Base-by-base conservation (phyloP, 30 jellyfish, hydroid and myxozoan species). In the Hydractinia echinata region DNA sequence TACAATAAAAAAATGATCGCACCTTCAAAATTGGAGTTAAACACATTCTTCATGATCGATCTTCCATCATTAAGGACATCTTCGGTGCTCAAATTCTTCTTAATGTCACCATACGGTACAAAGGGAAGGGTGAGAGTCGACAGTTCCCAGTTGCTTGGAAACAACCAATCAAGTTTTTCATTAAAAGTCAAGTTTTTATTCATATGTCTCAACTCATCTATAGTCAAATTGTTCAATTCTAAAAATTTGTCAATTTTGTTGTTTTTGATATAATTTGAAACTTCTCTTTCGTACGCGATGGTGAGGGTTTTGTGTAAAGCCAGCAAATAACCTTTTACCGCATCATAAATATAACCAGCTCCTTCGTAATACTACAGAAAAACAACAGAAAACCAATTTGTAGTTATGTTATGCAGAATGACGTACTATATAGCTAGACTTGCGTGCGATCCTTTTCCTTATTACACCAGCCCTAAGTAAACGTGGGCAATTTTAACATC, bases 311-410 rank as follows among this genome's bases (percentile, higher is more conserved):
- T 53, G 16, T 62, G 85, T 54, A 83, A 19, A 0, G 83, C 89
- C 39, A 18, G 55, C 4, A 84, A 81, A 68, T 82, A 88, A 13
- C 88, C 85, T 51, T 21, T 44, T 48, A 88, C 89, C 5, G 96
- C 94, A 73, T 88, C 96, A 61, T 88, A 81, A 51, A 79, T 76
- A 84, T 88, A 88, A 62, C 77, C 73, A 6, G 93, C 89, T 4
- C 54, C 76, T n/a, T 72, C 79, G 8, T 68, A 84, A 51, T 77
- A 53, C 89, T 86, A 55, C 16, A 53, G 18, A 20, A 15, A 51
- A 51, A 71, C 9, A 71, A 51, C 44, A 71, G 2, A 18, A 54
- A 51, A 68, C 3, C 56, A 71, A 71, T 8, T 58, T 58, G 19
- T 16, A 58, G 69, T 58, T 16, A 16, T 58, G 69, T 58, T 58